A percentile compares a stretch with the other conserved stretches of the same genome.
These are phyloP conservation scores for Lithophane leautieri DNA, from an alignment of 2,888 invertebrate species.

Conservation along the genomic window DNA sequence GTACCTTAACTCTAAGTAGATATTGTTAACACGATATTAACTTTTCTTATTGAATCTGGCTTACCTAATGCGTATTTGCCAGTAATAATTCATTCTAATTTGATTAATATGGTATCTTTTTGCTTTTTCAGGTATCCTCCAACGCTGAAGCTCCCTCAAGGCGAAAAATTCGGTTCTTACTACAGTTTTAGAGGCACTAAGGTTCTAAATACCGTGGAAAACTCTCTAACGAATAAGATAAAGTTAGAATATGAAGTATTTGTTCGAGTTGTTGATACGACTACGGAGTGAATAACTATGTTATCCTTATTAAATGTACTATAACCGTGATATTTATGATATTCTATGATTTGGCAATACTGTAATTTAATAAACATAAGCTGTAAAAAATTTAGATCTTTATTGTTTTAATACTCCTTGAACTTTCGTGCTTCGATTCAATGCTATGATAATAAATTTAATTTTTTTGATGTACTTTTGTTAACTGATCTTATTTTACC, in stretches of 20 bases:
- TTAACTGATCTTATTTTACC: neutral
- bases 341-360: constrained; percentile 47
- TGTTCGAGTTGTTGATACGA: constrained; percentile 81
- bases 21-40: neutral
- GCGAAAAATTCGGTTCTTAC: constrained; percentile 81
- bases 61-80: neutral
- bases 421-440: neutral
- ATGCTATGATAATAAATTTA: neutral
- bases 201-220: constrained; percentile 74
- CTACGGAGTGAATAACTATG: constrained; percentile 62
- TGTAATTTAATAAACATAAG: constrained; percentile 59
- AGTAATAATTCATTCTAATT: neutral
- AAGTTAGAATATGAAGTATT: constrained; percentile 86
- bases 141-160: constrained; percentile 74
- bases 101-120: neutral
- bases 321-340: constrained; percentile 60
- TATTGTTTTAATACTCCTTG: constrained; percentile 34
- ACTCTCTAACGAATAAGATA: constrained; percentile 78
- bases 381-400: constrained; percentile 23
- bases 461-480: neutral
- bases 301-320: constrained; percentile 42
- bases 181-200: constrained; percentile 85
- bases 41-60: neutral
- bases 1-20: neutral
- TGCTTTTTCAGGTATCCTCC: constrained; percentile 81